phyloP scores from a whole-genome alignment of 2,113 vertebrate genomes.

The Hippolais icterina region DNA sequence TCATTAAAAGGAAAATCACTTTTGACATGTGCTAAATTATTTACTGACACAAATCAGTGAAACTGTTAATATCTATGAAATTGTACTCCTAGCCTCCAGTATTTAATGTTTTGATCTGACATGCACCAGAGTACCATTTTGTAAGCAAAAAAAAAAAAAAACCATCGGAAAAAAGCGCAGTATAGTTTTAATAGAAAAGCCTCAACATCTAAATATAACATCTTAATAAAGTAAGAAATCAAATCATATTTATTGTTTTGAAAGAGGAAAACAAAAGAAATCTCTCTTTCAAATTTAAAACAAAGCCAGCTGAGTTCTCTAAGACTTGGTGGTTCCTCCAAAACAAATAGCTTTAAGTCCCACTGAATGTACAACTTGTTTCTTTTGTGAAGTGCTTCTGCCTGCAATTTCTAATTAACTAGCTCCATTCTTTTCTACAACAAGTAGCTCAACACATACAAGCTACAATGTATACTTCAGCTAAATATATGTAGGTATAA shows the following conservation, averaged over 20 bases:
- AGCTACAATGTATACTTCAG: conserved; percentile 1
- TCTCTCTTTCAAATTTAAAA: not conserved
- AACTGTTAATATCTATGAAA: not conserved
- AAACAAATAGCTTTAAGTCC: conserved; percentile 50
- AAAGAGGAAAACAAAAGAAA: not conserved
- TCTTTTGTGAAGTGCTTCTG: conserved; percentile 40
- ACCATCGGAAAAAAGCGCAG: accelerated
- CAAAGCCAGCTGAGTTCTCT: not conserved
- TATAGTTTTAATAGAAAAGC: not conserved
- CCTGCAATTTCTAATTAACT: conserved; percentile 58
- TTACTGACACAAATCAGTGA: not conserved
- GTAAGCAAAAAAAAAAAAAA: not conserved
- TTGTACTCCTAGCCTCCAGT: not conserved
- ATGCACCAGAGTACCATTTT: not conserved
- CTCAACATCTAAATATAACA: not conserved
- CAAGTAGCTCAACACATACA: not conserved
- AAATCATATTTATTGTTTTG: not conserved
- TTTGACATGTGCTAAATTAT: not conserved
- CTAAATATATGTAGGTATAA: conserved; percentile 3
- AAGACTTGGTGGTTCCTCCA: not conserved
- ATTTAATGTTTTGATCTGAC: not conserved
- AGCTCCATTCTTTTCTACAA: conserved; percentile 21
- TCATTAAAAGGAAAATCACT: not conserved
- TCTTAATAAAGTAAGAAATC: not conserved
- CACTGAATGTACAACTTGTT: conserved; percentile 45